A percentile compares a stretch with the other conserved stretches of the same genome.
These are phyloP conservation scores for Coilia nasus DNA, from an alignment of 2,797 vertebrate species.

Conservation along the genomic window DNA sequence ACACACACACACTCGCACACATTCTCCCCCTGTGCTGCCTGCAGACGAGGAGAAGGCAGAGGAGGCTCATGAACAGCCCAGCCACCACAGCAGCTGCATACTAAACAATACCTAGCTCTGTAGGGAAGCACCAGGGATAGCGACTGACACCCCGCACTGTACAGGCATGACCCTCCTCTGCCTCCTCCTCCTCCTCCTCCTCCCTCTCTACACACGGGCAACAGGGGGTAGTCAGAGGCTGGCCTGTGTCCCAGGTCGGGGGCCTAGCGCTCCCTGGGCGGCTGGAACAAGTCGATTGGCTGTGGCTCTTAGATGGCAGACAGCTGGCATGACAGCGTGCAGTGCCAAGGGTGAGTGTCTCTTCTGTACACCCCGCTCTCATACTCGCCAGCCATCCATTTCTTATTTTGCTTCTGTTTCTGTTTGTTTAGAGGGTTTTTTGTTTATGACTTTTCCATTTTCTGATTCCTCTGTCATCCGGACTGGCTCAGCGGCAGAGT, in stretches of 20 bases:
- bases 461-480: background rate
- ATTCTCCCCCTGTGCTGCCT: background rate
- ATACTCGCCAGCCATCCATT: background rate
- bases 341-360: background rate
- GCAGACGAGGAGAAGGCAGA: background rate
- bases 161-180: background rate
- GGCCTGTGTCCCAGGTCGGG: background rate
- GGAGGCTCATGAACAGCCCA: background rate
- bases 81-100: constrained; percentile 20
- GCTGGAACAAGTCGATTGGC: constrained; percentile 5
- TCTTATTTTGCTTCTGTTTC: background rate
- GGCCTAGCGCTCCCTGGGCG: background rate
- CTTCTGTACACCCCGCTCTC: background rate
- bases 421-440: background rate
- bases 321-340: background rate
- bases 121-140: background rate
- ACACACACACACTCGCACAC: too few species aligned
- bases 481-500: background rate
- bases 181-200: background rate
- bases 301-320: constrained; percentile 1
- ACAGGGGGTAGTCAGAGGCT: constrained; percentile 1
- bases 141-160: background rate
- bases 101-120: constrained; percentile 13
- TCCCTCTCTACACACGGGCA: background rate
- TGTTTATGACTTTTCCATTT: too few species aligned